Evolutionary conservation across 92 coral and sea anemone species (phyloP).

Genomic region (Heteractis magnifica): DNA sequence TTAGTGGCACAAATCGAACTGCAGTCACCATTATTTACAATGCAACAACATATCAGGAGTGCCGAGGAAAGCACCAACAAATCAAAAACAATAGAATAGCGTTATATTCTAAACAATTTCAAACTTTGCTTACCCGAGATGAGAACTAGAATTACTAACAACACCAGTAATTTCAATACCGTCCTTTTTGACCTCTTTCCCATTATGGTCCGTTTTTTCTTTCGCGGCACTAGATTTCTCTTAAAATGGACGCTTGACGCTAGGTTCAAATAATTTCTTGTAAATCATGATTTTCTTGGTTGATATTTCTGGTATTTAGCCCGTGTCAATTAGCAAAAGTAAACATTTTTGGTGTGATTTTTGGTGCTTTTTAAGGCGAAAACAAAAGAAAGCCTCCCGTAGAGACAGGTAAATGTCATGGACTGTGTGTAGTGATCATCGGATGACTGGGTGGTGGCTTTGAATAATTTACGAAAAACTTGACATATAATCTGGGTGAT

Average conservation of each 20-base stretch:
- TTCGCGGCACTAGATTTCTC: background rate
- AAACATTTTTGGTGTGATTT: background rate
- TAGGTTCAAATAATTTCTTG: background rate
- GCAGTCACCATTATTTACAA: background rate
- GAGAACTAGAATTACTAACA: constrained; percentile 1
- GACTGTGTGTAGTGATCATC: background rate
- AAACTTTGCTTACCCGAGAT: background rate
- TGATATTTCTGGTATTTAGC: background rate
- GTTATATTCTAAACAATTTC: background rate
- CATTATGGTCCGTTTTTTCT: background rate
- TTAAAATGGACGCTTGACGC: background rate
- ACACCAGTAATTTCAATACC: background rate
- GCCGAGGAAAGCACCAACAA: background rate
- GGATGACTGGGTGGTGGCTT: constrained; percentile 3
- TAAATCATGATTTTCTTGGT: background rate
- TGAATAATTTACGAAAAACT: background rate
- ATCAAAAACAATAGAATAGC: background rate
- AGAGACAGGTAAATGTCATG: background rate
- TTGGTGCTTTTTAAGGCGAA: background rate
- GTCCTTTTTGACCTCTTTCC: background rate
- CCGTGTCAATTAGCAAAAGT: background rate
- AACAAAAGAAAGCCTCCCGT: background rate
- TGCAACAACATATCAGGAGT: background rate
- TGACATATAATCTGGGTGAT: constrained; percentile 15
- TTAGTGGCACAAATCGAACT: background rate